These are phyloP conservation scores for Ostrea denselamellosa DNA, from an alignment of 1,140 invertebrate species.

Conservation along the genomic window DNA sequence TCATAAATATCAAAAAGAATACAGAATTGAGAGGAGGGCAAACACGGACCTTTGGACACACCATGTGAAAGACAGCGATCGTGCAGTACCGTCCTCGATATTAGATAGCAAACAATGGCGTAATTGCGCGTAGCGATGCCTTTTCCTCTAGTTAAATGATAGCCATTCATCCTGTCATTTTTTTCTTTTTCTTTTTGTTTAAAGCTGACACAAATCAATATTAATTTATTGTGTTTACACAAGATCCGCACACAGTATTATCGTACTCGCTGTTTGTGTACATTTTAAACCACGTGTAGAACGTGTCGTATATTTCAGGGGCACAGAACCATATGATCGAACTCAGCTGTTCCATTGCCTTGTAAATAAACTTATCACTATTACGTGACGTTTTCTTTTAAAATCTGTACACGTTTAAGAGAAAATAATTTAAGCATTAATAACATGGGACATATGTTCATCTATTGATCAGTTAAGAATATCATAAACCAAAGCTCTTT, in stretches of 20 bases:
- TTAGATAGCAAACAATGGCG: no score
- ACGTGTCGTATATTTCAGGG: not conserved
- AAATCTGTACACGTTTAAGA: not conserved
- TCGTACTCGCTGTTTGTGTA: not conserved
- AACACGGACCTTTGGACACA: no score
- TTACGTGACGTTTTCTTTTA: slow-evolving; percentile 6
- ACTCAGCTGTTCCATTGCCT: not conserved
- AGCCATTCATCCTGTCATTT: not conserved
- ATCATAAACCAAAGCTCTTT: not conserved
- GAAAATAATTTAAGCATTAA: not conserved
- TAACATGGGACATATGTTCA: slow-evolving; percentile 20
- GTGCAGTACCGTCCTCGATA: no score
- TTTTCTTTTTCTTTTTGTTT: not conserved
- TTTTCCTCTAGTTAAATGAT: no score
- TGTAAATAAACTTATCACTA: not conserved
- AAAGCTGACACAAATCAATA: not conserved
- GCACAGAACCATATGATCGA: not conserved
- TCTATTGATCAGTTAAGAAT: not conserved
- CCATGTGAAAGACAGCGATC: no score
- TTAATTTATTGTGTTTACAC: not conserved
- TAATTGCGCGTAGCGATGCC: no score
- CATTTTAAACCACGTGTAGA: not conserved
- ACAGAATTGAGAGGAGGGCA: no score
- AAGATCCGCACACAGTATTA: not conserved
- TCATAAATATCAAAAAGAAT: no score